Evolutionary conservation across 2,888 invertebrate genomes (phyloP).

Genomic region (Polymixis flavicincta): DNA sequence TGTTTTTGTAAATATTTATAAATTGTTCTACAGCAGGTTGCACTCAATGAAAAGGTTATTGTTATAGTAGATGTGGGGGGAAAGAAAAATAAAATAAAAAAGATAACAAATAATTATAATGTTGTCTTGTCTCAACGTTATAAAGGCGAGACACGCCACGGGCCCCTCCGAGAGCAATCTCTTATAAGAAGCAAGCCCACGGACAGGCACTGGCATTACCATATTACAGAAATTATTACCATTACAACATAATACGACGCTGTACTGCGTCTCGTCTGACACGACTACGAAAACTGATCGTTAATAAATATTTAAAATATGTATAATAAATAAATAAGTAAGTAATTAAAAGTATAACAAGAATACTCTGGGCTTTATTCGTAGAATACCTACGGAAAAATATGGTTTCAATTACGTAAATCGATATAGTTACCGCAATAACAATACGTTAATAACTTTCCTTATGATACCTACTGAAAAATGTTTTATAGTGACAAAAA

Average conservation of each 20-base stretch:
- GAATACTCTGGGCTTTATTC: background rate
- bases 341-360: background rate
- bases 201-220: conserved; percentile 76
- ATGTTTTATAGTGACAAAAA: background rate
- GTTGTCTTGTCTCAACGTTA: conserved; percentile 67
- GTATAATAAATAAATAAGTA: background rate
- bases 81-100: background rate
- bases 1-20: conserved; percentile 11
- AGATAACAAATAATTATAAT: conserved; percentile 11
- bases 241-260: conserved; percentile 78
- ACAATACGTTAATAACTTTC: conserved; percentile 23
- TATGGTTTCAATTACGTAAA: conserved; percentile 8
- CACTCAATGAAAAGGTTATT: conserved; percentile 2
- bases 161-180: conserved; percentile 76
- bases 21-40: background rate
- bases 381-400: background rate
- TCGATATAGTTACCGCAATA: conserved; percentile 9
- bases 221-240: conserved; percentile 83
- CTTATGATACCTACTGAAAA: background rate
- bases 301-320: conserved; percentile 16
- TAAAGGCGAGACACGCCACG: conserved; percentile 61
- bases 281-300: conserved; percentile 48
- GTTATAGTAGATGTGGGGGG: conserved; percentile 7
- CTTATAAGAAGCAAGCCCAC: conserved; percentile 75
- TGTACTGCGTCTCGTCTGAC: conserved; percentile 51